phyloP scores from a whole-genome alignment of 92 coral and sea anemone genomes.

The Porites evermanni region DNA sequence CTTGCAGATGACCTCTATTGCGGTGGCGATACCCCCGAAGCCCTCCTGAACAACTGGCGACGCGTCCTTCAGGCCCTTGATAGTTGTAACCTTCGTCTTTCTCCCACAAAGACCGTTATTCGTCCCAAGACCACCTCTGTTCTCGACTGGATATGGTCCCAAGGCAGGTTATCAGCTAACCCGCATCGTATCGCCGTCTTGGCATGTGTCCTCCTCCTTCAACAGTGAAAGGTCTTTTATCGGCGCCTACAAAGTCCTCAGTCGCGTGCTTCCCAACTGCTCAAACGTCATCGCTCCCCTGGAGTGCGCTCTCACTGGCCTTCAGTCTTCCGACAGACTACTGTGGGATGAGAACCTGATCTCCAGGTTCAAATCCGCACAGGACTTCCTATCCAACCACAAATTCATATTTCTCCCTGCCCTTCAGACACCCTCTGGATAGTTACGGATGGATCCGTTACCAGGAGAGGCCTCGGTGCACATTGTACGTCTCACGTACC shows the following conservation, averaged over 20 bases:
- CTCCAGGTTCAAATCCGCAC: slow-evolving; percentile 43
- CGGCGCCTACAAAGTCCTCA: slow-evolving; percentile 52
- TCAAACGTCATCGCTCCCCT: slow-evolving; percentile 41
- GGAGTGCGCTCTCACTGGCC: slow-evolving; percentile 45
- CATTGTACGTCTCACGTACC: slow-evolving; percentile 43
- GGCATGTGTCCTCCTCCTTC: slow-evolving; percentile 52
- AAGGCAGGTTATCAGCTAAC: slow-evolving; percentile 63
- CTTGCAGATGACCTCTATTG: slow-evolving; percentile 67
- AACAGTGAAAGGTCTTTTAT: slow-evolving; percentile 59
- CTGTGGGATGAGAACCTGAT: slow-evolving; percentile 42
- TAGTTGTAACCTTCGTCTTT: slow-evolving; percentile 57
- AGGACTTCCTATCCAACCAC: slow-evolving; percentile 33
- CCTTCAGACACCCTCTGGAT: slow-evolving; percentile 57
- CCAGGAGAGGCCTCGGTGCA: slow-evolving; percentile 54
- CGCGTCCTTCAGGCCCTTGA: slow-evolving; percentile 57
- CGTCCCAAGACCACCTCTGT: slow-evolving; percentile 59
- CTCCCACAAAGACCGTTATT: slow-evolving; percentile 65
- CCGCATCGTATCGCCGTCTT: slow-evolving; percentile 59
- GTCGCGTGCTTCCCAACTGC: slow-evolving; percentile 51
- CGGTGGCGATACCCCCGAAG: slow-evolving; percentile 25
- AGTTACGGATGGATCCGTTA: slow-evolving; percentile 53
- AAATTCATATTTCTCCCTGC: slow-evolving; percentile 35
- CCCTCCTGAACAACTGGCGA: slow-evolving; percentile 48
- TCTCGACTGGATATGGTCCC: slow-evolving; percentile 70
- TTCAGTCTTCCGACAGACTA: slow-evolving; percentile 49